Evolutionary conservation across 2,888 invertebrate genomes (phyloP).

Genomic region (Andrena bicolor): DNA sequence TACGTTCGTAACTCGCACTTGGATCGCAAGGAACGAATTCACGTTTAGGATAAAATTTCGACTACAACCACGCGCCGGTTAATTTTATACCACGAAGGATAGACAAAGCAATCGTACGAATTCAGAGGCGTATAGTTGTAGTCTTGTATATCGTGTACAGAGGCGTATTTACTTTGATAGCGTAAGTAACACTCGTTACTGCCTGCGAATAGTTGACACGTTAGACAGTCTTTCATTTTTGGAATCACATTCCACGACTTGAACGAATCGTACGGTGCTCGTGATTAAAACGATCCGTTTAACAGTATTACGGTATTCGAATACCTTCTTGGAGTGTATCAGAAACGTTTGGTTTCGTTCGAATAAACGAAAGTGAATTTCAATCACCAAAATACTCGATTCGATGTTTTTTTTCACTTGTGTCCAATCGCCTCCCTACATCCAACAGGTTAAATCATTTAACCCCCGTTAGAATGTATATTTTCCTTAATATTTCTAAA

Average conservation of each 20-base stretch:
- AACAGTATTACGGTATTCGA: constrained; percentile 73
- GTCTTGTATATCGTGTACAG: constrained; percentile 18
- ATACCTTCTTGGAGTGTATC: constrained; percentile 22
- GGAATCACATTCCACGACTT: constrained; percentile 74
- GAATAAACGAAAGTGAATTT: constrained; percentile 39
- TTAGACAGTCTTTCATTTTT: constrained; percentile 48
- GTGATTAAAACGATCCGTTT: constrained; percentile 68
- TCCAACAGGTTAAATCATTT: too few species aligned
- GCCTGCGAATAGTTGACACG: constrained; percentile 5
- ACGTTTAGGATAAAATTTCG: background rate
- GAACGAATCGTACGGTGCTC: constrained; percentile 69
- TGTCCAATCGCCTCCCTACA: too few species aligned
- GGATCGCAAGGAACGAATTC: background rate
- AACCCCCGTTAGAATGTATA: too few species aligned
- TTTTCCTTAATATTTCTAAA: too few species aligned
- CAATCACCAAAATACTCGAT: background rate
- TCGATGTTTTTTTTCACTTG: too few species aligned
- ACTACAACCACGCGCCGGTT: background rate
- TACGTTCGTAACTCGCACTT: constrained; percentile 7
- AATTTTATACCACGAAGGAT: constrained; percentile 9
- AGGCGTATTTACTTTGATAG: constrained; percentile 6
- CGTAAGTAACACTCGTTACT: constrained; percentile 17
- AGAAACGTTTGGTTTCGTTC: constrained; percentile 22
- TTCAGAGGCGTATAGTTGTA: constrained; percentile 10
- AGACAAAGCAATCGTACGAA: background rate